Evolutionary conservation across 2,888 invertebrate species (phyloP).

Genomic region (Andrena dorsata): DNA sequence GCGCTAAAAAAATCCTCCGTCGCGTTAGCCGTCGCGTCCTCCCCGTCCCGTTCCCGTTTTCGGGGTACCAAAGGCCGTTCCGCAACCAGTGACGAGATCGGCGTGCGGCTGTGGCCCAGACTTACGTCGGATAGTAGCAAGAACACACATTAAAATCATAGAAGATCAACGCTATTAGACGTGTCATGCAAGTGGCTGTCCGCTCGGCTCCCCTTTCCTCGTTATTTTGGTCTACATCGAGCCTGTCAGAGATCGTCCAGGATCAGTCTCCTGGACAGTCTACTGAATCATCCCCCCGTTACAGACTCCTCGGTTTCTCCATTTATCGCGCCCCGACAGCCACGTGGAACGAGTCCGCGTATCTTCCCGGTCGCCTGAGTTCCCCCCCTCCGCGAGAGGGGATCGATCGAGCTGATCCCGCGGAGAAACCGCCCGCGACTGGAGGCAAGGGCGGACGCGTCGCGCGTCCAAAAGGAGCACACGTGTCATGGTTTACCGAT

Average conservation of each 20-base stretch:
- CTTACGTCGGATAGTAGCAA: slow-evolving; percentile 78
- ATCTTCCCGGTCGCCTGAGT: neutral
- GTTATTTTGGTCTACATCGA: slow-evolving; percentile 15
- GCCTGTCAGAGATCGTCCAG: slow-evolving; percentile 3
- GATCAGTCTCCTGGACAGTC: slow-evolving; percentile 26
- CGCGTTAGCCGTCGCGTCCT: neutral
- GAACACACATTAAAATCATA: slow-evolving; percentile 80
- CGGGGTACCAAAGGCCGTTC: slow-evolving; percentile 46
- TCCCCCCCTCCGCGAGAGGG: neutral
- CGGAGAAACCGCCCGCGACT: slow-evolving; percentile 43
- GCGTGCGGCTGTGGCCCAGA: slow-evolving; percentile 64
- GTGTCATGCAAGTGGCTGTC: slow-evolving; percentile 53
- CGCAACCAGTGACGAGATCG: slow-evolving; percentile 53
- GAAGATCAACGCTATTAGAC: slow-evolving; percentile 74
- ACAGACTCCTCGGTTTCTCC: neutral
- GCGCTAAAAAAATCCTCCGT: neutral
- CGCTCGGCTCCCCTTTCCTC: slow-evolving; percentile 25
- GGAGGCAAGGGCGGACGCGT: slow-evolving; percentile 65
- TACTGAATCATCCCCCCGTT: neutral
- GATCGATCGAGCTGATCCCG: neutral
- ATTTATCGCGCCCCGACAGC: neutral
- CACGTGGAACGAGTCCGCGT: slow-evolving; percentile 30
- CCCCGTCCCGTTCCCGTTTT: neutral
- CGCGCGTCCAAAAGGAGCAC: slow-evolving; percentile 63
- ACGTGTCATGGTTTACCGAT: slow-evolving; percentile 67